Base-by-base conservation (phyloP, 2,797 vertebrate genomes). In the Pantherophis vulpinus region DNA sequence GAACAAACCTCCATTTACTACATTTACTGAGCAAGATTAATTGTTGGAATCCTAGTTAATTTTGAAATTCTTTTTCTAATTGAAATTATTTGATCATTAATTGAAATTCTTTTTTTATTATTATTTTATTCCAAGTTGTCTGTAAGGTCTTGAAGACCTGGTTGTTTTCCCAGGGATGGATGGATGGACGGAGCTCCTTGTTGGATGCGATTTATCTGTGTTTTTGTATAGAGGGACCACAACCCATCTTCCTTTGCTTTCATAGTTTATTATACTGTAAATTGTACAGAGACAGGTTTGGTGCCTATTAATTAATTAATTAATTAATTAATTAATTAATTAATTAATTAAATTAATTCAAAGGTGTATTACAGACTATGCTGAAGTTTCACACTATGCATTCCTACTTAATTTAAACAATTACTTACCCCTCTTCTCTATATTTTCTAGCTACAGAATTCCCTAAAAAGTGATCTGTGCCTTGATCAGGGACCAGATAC, bases 401-500 rank as follows among this genome's bases (percentile, higher is more conserved):
- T 87, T 87, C 27, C 13, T 63, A 59, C 47, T 87, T 83, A 74
- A 54, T 63, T 61, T 55, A n/a, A 74, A 18, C 56, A 88, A 25
- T 86, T 90, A 16, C 8, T 94, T 94, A 91, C 12, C 87, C 91
- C 27, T 93, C 91, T 54, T 93, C 90, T 92, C 29, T 96, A 20
- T 96, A 93, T 94, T 25, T 94, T 96, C 91, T 97, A 99, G 99
- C 97, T 99, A 95, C 99, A 99, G 97, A 99, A 99, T 97, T 98
- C 98, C 93, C 96, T 99, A 97, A 99, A 99, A 98, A 98, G 96
- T 18, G 99, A 99, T 95, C 96, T 99, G 96, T 99, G 99, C 98
- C 98, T 99, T 96, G 99, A 99, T 97, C 99, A 99, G 97, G 99
- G 99, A 9, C 99, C 99, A 16, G 99, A 99, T 94, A 99, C 98